Evolutionary conservation across 2,888 invertebrate genomes (phyloP), one percentile per base, ranked within the genome.

Genomic region (Chymomyza amoena): DNA sequence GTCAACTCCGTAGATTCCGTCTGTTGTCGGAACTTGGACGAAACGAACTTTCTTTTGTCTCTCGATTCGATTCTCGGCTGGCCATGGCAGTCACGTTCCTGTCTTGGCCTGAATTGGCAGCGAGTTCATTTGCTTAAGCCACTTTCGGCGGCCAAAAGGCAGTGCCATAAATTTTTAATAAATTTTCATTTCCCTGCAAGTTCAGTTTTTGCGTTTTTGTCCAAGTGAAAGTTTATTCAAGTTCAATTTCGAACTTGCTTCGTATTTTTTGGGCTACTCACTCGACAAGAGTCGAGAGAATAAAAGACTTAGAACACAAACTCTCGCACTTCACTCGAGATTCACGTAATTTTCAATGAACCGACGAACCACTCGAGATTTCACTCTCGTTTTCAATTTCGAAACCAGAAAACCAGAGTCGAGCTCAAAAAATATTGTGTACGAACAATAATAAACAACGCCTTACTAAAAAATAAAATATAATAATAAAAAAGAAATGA

Each of bases 131-230:
- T 79, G 78, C 77, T 72, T 64, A 68, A 54, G 25, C 68, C 54
- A 18, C 54, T 54, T 54, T 54, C 54, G 54, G 54, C n/a, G 39
- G 18, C 20, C 54, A 54, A 54, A 54, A 54, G 54, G 20, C 54
- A n/a, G 28, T 62, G 20, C 84, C 83, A 83, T 83, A 83, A 83
- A 86, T 83, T 80, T 81, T 84, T 81, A 83, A 83, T 86, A 84
- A 86, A 83, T 83, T 83, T 83, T 72, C 84, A 84, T 81, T 86
- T 84, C 78, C 84, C 76, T 76, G 64, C 73, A 68, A 70, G 76
- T 73, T 79, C 71, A 77, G 7, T 32, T 32, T 20, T 20, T 1
- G 1, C 32, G 32, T 78, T 79, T 70, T 78, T 64, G 9, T 13
- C 39, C 61, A 78, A 70, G 83, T 83, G 83, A 83, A 83, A 83